Conservation (phyloP, 2,113 vertebrate genomes). For the Scopus umbretta region DNA sequence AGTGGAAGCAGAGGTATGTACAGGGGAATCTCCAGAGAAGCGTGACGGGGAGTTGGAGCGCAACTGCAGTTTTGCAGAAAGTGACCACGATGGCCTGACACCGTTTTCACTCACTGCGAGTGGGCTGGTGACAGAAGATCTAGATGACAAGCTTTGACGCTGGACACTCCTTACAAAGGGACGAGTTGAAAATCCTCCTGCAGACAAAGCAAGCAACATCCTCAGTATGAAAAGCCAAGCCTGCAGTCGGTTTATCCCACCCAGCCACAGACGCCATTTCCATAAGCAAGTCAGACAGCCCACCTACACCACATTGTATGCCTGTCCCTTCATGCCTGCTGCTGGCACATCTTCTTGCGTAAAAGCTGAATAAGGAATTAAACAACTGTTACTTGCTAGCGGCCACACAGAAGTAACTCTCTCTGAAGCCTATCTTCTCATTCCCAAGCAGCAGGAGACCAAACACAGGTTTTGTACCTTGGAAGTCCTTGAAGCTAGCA, state of each 20-base stretch:
- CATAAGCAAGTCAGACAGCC: not conserved
- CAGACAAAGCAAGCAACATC: not conserved
- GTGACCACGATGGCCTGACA: constrained; percentile 88
- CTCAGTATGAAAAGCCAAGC: not conserved
- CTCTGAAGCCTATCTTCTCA: not conserved
- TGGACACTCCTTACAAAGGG: constrained; percentile 96
- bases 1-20: constrained; percentile 82
- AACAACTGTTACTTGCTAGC: not conserved
- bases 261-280: not conserved
- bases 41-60: constrained; percentile 92
- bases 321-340: not conserved
- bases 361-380: not conserved
- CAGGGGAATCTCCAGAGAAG: constrained; percentile 90
- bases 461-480: not conserved
- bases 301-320: accelerated
- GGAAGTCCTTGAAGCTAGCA: not conserved
- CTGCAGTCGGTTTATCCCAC: not conserved
- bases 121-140: constrained; percentile 92
- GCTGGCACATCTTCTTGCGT: not conserved
- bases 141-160: constrained; percentile 89
- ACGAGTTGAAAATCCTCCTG: constrained; percentile 94
- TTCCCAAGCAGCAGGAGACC: not conserved
- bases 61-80: constrained; percentile 91
- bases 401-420: not conserved
- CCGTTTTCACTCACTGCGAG: constrained; percentile 87